phyloP scores from a whole-genome alignment of 92 coral and sea anemone genomes.

The Zoanthus solanderi region DNA sequence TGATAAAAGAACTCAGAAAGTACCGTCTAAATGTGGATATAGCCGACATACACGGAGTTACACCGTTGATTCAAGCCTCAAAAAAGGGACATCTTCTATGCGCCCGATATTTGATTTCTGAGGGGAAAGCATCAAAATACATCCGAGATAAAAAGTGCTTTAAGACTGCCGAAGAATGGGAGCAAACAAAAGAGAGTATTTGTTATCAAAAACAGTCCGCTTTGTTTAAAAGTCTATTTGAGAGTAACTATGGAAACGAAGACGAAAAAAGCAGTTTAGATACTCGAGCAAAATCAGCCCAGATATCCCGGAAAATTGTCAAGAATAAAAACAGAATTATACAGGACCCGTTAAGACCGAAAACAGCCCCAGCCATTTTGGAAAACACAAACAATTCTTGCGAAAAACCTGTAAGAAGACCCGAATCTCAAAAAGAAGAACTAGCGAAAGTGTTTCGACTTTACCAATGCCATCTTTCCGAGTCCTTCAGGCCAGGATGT shows the following conservation, averaged over 20 bases:
- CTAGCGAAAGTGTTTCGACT: constrained; percentile 58
- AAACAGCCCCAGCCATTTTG: constrained; percentile 16
- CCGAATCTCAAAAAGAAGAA: constrained; percentile 66
- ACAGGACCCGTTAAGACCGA: constrained; percentile 27
- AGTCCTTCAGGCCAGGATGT: constrained; percentile 68
- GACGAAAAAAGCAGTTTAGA: background rate
- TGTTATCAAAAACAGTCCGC: constrained; percentile 8
- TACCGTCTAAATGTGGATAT: constrained; percentile 73
- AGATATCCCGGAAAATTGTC: background rate
- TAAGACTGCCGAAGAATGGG: constrained; percentile 81
- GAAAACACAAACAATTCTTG: background rate
- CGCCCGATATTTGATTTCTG: constrained; percentile 63
- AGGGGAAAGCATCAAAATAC: constrained; percentile 76
- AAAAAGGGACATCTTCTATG: constrained; percentile 62
- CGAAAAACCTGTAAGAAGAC: background rate
- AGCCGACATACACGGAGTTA: constrained; percentile 66
- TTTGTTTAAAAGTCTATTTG: constrained; percentile 21
- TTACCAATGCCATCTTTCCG: constrained; percentile 80
- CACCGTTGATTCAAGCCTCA: constrained; percentile 77
- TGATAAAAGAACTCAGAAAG: constrained; percentile 56
- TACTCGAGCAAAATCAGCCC: background rate
- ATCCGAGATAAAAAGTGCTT: constrained; percentile 61
- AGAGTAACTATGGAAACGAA: constrained; percentile 20
- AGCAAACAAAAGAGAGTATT: constrained; percentile 51
- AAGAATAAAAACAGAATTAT: background rate